phyloP scores from a whole-genome alignment of 1,140 invertebrate genomes.

The Drosophila arizonae region DNA sequence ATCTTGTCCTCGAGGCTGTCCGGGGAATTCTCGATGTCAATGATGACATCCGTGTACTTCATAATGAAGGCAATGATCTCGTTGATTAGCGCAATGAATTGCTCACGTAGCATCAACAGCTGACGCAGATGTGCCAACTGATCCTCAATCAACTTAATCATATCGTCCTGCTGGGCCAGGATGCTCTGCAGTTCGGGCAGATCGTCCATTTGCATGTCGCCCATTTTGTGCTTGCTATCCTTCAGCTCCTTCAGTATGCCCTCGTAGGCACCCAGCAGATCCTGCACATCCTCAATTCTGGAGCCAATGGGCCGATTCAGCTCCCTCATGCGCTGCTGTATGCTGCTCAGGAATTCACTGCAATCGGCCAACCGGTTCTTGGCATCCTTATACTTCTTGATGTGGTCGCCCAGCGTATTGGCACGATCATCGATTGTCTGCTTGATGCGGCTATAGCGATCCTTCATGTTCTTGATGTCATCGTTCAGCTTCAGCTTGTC shows the following conservation, averaged over 20 bases:
- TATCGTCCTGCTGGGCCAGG: constrained; percentile 91
- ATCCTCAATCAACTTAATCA: constrained; percentile 91
- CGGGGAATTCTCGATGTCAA: constrained; percentile 91
- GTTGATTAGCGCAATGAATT: constrained; percentile 92
- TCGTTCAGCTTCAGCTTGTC: constrained; percentile 92
- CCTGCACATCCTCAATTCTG: constrained; percentile 92
- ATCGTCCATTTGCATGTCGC: constrained; percentile 89
- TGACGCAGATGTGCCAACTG: constrained; percentile 91
- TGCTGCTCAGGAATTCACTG: constrained; percentile 89
- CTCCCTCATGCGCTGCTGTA: constrained; percentile 92
- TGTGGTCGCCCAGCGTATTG: constrained; percentile 87
- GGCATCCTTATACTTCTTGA: constrained; percentile 91
- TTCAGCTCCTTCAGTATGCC: constrained; percentile 91
- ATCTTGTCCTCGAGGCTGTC: constrained; percentile 93
- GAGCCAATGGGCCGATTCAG: constrained; percentile 93
- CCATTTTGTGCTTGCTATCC: constrained; percentile 90
- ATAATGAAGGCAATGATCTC: constrained; percentile 94
- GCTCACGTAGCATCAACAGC: constrained; percentile 91
- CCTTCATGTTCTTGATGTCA: constrained; percentile 89
- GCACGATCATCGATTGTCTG: constrained; percentile 90
- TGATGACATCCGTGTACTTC: constrained; percentile 93
- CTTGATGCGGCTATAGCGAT: constrained; percentile 89
- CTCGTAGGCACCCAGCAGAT: constrained; percentile 90
- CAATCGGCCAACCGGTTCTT: constrained; percentile 90
- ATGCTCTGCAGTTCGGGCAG: constrained; percentile 90